These are phyloP conservation scores for Drosophila simulans DNA, from an alignment of 1,140 invertebrate genomes.

Conservation along the genomic window DNA sequence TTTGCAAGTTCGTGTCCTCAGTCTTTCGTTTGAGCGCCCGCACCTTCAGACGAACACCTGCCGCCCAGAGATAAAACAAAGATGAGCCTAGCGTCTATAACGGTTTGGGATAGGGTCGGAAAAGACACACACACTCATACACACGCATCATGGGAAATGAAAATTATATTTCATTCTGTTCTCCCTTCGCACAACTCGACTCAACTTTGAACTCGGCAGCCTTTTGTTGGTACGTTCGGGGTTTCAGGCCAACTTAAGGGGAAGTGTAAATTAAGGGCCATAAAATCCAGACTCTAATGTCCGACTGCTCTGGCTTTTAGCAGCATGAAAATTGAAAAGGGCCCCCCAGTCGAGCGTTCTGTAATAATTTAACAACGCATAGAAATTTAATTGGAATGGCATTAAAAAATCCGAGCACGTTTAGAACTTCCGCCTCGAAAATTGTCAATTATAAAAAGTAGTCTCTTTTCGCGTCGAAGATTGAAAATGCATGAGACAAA, in stretches of 20 bases:
- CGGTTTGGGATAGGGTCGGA: slow-evolving; percentile 60
- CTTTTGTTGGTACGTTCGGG: slow-evolving; percentile 24
- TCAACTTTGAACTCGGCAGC: slow-evolving; percentile 41
- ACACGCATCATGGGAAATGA: slow-evolving; percentile 64
- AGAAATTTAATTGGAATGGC: slow-evolving; percentile 58
- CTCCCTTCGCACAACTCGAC: slow-evolving; percentile 30
- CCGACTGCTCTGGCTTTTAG: slow-evolving; percentile 72
- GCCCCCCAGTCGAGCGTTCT: slow-evolving; percentile 18
- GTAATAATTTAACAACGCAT: slow-evolving; percentile 52
- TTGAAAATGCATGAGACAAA: too few relatives aligned
- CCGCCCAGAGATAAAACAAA: slow-evolving; percentile 46
- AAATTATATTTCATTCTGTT: slow-evolving; percentile 71
- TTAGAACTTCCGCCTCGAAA: slow-evolving; percentile 29
- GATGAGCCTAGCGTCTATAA: background rate
- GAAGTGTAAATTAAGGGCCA: slow-evolving; percentile 81
- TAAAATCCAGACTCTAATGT: slow-evolving; percentile 62
- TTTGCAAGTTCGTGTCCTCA: slow-evolving; percentile 75
- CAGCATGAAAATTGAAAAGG: slow-evolving; percentile 67
- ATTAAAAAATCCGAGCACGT: slow-evolving; percentile 57
- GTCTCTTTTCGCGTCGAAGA: background rate
- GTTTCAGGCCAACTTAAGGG: slow-evolving; percentile 37
- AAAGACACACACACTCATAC: slow-evolving; percentile 23
- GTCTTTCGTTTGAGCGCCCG: slow-evolving; percentile 55
- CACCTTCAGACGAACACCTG: slow-evolving; percentile 38
- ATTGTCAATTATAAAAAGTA: slow-evolving; percentile 19